phyloP scores from a whole-genome alignment of 2,113 vertebrate species.

The Choloepus hoffmanni region DNA sequence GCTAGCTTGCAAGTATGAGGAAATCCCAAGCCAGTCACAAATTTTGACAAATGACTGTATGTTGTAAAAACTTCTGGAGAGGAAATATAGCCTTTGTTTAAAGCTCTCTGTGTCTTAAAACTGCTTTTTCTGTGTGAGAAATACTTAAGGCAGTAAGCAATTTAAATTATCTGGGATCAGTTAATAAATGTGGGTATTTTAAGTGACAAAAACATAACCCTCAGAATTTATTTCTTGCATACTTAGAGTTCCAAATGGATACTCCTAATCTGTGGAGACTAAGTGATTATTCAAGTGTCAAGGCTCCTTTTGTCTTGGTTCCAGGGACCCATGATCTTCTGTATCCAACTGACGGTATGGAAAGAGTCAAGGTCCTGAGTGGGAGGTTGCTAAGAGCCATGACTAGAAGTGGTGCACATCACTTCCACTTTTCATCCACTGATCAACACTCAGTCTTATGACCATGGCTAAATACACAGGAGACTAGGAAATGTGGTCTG shows the following conservation, averaged over 20 bases:
- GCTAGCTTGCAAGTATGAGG: not conserved
- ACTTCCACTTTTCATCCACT: not conserved
- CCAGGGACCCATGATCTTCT: fast-evolving
- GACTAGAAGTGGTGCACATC: not conserved
- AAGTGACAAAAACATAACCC: not conserved
- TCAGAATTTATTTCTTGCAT: not conserved
- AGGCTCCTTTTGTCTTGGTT: too few relatives aligned
- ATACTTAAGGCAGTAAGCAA: not conserved
- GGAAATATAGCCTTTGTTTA: not conserved
- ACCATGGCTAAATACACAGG: not conserved
- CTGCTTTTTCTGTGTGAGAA: not conserved
- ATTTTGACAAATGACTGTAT: not conserved
- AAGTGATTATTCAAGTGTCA: not conserved
- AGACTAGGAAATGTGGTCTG: not conserved
- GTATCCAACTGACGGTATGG: not conserved
- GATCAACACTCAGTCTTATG: not conserved
- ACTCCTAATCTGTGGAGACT: not conserved
- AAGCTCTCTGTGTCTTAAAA: not conserved
- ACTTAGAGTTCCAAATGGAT: not conserved
- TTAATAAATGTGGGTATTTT: not conserved
- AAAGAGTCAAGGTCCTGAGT: not conserved
- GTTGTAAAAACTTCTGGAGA: not conserved
- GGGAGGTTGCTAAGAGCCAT: not conserved
- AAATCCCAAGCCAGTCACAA: not conserved
- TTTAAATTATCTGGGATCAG: not conserved